These are phyloP conservation scores for Damaliscus lunatus DNA, from an alignment of 2,113 vertebrate genomes.

Conservation along the genomic window DNA sequence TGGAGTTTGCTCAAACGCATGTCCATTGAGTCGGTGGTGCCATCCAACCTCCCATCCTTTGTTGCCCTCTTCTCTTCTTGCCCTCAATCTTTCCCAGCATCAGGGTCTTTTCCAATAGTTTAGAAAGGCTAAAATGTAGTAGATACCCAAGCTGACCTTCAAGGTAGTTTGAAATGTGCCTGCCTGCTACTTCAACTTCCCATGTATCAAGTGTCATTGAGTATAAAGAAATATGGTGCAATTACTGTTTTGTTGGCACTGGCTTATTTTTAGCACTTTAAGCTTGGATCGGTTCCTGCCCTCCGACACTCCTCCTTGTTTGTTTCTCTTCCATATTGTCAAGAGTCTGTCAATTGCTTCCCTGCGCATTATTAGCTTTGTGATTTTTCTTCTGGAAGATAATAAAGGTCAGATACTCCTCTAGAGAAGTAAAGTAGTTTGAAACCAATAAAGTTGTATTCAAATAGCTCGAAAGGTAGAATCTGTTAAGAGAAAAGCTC, in stretches of 20 bases:
- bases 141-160: conserved; percentile 27
- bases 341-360: conserved; percentile 30
- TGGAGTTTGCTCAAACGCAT: not conserved
- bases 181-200: not conserved
- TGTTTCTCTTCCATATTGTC: conserved; percentile 20
- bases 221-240: not conserved
- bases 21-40: not conserved
- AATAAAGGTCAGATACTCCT: conserved; percentile 48
- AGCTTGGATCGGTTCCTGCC: not conserved
- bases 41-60: not conserved
- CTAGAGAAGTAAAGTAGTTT: conserved; percentile 7
- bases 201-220: not conserved
- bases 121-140: conserved; percentile 37
- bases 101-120: not conserved
- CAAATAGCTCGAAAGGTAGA: not conserved
- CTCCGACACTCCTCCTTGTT: not conserved
- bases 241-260: conserved; percentile 20
- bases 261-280: conserved; percentile 36
- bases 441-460: conserved; percentile 45
- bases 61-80: not conserved
- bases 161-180: not conserved
- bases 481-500: not conserved
- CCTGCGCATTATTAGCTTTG: not conserved
- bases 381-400: conserved; percentile 39
- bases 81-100: not conserved